phyloP scores from a whole-genome alignment of 1,140 invertebrate genomes.

The Dendroctonus ponderosae region DNA sequence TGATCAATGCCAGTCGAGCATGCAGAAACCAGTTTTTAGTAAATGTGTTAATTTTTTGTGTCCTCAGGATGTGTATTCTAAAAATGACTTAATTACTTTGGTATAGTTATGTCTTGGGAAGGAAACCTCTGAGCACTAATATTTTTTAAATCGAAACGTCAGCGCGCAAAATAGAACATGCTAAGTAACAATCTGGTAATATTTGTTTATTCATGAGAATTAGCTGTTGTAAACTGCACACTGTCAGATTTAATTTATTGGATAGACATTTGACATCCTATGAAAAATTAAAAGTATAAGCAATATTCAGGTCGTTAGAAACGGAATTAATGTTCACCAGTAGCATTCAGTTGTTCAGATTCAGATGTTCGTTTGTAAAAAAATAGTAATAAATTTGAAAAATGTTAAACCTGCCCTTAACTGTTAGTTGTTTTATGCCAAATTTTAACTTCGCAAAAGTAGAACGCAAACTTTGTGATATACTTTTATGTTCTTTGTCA shows the following conservation, averaged over 20 bases:
- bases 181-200: not conserved
- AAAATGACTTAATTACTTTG: constrained; percentile 2
- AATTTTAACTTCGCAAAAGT: no score
- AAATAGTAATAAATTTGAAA: no score
- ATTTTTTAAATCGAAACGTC: not conserved
- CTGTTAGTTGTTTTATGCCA: no score
- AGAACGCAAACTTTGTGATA: no score
- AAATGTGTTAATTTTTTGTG: constrained; percentile 7
- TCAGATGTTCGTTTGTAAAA: no score
- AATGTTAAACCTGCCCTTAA: no score
- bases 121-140: constrained; percentile 3
- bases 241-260: constrained; percentile 1
- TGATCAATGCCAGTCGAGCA: constrained; percentile 5
- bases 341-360: no score
- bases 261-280: not conserved
- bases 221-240: constrained; percentile 6
- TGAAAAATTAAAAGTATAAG: no score
- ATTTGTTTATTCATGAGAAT: constrained; percentile 1
- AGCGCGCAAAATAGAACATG: no score
- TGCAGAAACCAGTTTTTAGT: constrained; percentile 4
- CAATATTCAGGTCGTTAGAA: no score
- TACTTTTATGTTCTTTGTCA: no score
- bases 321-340: no score
- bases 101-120: constrained; percentile 2
- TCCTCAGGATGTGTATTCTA: constrained; percentile 4